phyloP scores from a whole-genome alignment of 2,113 vertebrate species.

The Shinisaurus crocodilurus region DNA sequence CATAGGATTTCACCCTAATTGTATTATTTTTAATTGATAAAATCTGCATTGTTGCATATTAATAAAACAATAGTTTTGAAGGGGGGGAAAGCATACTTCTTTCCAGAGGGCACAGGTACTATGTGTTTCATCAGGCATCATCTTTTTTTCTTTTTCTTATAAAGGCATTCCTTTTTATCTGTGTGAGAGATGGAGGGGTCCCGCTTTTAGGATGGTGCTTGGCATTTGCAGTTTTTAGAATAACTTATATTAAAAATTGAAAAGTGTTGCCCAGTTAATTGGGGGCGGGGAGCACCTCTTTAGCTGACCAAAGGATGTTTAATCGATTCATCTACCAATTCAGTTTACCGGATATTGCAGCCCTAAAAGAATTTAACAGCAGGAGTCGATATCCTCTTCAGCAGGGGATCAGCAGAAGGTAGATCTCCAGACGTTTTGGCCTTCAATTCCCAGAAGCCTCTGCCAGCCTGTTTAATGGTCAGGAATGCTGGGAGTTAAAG shows the following conservation, averaged over 20 bases:
- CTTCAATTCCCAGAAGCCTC: too few relatives aligned
- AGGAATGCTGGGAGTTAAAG: too few relatives aligned
- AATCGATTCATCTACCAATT: neutral
- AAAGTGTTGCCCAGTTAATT: neutral
- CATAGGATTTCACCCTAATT: neutral
- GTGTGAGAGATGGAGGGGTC: accelerated
- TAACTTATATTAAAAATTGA: neutral
- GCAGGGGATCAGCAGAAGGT: neutral
- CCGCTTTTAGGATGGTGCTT: neutral
- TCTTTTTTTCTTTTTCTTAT: too few relatives aligned
- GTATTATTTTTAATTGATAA: neutral
- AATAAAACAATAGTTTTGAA: neutral
- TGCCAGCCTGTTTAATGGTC: too few relatives aligned
- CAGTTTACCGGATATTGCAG: neutral
- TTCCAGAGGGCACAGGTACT: neutral
- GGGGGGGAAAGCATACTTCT: accelerated
- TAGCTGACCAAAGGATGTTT: neutral
- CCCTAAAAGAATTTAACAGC: neutral
- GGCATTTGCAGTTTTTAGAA: neutral
- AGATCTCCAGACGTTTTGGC: too few relatives aligned
- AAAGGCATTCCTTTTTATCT: neutral
- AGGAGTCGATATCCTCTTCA: neutral
- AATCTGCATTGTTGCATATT: neutral
- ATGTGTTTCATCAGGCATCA: neutral
- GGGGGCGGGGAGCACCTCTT: neutral